Conservation (phyloP, 2,888 invertebrate genomes). For the Ophioninae sp. region DNA sequence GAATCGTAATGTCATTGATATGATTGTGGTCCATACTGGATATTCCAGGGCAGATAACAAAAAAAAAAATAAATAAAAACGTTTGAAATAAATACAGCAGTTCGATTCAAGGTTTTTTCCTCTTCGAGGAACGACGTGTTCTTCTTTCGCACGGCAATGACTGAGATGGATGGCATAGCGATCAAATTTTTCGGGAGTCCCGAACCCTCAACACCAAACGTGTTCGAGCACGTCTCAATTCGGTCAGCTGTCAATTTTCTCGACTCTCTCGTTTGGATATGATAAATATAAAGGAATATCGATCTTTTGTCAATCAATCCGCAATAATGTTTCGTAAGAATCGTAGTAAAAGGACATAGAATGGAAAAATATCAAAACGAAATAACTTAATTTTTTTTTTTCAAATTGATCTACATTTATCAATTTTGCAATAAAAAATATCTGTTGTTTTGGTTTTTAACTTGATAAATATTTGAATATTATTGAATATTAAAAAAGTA, state of each 20-base stretch:
- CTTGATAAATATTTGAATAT: too few relatives aligned
- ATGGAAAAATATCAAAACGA: too few relatives aligned
- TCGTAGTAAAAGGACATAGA: neutral
- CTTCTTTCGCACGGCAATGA: conserved; percentile 2
- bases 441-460: too few relatives aligned
- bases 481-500: too few relatives aligned
- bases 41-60: too few relatives aligned
- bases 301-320: neutral
- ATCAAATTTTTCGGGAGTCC: conserved; percentile 65
- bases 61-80: too few relatives aligned
- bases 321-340: neutral
- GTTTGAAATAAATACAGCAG: too few relatives aligned
- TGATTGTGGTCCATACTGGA: neutral
- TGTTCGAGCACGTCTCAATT: conserved; percentile 47
- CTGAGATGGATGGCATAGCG: conserved; percentile 64
- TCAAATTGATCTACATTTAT: too few relatives aligned
- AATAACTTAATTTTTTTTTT: too few relatives aligned
- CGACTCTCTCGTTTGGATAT: neutral
- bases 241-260: conserved; percentile 31
- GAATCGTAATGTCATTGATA: neutral
- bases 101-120: too few relatives aligned
- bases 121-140: too few relatives aligned
- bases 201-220: conserved; percentile 46
- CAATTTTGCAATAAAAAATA: too few relatives aligned
- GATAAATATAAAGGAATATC: neutral